Evolutionary conservation across 1,140 invertebrate species (phyloP), one percentile per base, ranked within the genome.

Genomic region (Bombus balteatus): DNA sequence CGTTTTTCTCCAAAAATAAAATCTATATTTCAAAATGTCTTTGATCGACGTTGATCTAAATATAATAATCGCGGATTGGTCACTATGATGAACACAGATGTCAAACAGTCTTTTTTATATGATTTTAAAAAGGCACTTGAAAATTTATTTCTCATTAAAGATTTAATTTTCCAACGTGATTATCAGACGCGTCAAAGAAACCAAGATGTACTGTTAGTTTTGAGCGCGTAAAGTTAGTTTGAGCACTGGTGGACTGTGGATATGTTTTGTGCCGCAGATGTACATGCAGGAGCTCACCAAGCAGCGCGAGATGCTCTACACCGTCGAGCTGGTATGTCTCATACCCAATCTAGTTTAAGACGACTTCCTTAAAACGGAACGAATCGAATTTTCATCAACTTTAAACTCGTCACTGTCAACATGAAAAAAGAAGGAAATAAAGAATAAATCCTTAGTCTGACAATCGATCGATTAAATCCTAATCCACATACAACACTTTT

Each of bases 271-370:
- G 94, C 95, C 96, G 95, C 97, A 97, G 97, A 97, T 97, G 95
- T 97, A 97, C 96, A 97, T 97, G 96, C 97, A 98, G 96, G 98
- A 98, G 97, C 97, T 98, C 96, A 98, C 96, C 96, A 97, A 97
- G 96, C 97, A 97, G 95, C 97, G 97, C 96, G 97, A 98, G 96
- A 96, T 98, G 95, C 96, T 98, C 95, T 97, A 97, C 96, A 97
- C 97, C 95, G 97, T 97, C 94, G 97, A 98, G 96, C 96, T 98
- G 97, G 97, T 98, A 97, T 96, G 97, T 95, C 92, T 92, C 94
- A 93, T 95, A 94, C 94, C 95, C 92, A 95, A 94, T 92, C 92
- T 94, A 92, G 92, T 90, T 90, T 91, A 85, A 85, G 13, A 81
- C 84, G 86, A 91, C 18, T 71, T 53, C 71, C 37, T 62, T 76